Evolutionary conservation across 2,113 vertebrate species (phyloP).

Genomic region (Macquaria australasica): DNA sequence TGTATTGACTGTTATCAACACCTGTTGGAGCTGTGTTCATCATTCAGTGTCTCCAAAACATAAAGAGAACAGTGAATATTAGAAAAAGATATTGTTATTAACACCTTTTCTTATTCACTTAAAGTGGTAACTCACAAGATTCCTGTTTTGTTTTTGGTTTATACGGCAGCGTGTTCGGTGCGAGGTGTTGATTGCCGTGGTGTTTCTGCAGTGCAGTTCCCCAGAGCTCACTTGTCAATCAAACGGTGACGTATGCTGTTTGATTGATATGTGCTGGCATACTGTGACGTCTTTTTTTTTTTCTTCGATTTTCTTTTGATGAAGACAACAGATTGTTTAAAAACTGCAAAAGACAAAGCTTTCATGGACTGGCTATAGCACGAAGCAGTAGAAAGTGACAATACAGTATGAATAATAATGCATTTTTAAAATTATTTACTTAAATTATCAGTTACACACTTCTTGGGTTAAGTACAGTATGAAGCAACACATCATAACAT

Average conservation of each 20-base stretch:
- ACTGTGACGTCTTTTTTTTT: neutral
- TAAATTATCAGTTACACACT: neutral
- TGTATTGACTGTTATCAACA: neutral
- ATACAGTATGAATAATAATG: neutral
- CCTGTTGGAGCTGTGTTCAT: conserved; percentile 3
- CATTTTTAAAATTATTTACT: neutral
- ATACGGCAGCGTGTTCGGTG: neutral
- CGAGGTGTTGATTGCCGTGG: conserved; percentile 55
- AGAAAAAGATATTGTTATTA: conserved; percentile 24
- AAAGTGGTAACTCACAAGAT: conserved; percentile 32
- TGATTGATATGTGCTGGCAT: neutral
- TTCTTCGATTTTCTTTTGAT: neutral
- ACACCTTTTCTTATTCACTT: conserved; percentile 24
- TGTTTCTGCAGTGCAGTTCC: conserved; percentile 16
- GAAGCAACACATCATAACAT: neutral
- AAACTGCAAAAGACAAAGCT: neutral
- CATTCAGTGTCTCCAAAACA: neutral
- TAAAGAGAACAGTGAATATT: conserved; percentile 32
- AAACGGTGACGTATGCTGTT: conserved; percentile 4
- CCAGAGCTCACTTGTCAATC: conserved; percentile 20
- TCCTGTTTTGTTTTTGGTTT: conserved; percentile 26
- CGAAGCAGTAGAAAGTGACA: neutral
- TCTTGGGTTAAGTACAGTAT: neutral
- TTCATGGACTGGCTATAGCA: neutral
- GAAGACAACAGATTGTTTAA: neutral